Conservation (phyloP, 2,797 vertebrate genomes). For the Crypturellus tataupa region DNA sequence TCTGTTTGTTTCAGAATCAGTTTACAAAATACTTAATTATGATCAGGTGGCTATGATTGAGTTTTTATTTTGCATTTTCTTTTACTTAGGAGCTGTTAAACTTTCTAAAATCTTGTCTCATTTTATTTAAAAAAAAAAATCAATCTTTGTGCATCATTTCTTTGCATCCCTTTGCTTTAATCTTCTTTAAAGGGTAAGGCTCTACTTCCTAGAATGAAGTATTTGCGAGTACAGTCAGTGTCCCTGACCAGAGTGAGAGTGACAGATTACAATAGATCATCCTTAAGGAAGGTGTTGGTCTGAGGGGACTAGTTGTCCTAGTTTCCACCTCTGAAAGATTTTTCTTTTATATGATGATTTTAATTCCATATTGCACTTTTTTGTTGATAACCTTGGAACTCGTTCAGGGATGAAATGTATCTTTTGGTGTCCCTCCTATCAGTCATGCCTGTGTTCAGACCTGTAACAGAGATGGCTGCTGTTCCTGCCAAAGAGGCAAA, state of each 20-base stretch:
- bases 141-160: not conserved
- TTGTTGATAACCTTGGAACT: not conserved
- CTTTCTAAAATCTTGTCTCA: not conserved
- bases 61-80: not conserved
- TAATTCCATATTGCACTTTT: not conserved
- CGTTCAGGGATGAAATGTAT: not conserved
- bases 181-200: not conserved
- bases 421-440: not conserved
- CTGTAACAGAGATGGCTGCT: not conserved
- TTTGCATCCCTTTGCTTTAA: not conserved
- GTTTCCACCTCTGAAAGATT: constrained; percentile 25
- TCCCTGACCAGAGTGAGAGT: not conserved
- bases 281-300: not conserved
- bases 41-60: constrained; percentile 85
- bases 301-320: constrained; percentile 24
- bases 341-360: not conserved
- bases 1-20: constrained; percentile 94
- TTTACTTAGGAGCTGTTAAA: not conserved
- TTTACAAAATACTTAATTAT: constrained; percentile 93
- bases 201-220: not conserved
- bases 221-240: not conserved
- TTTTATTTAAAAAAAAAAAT: not conserved
- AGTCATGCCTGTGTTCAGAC: not conserved
- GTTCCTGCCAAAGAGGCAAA: not conserved
- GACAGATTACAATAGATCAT: not conserved